These are phyloP conservation scores for Nineta flava DNA, from an alignment of 2,888 invertebrate species.

Conservation along the genomic window DNA sequence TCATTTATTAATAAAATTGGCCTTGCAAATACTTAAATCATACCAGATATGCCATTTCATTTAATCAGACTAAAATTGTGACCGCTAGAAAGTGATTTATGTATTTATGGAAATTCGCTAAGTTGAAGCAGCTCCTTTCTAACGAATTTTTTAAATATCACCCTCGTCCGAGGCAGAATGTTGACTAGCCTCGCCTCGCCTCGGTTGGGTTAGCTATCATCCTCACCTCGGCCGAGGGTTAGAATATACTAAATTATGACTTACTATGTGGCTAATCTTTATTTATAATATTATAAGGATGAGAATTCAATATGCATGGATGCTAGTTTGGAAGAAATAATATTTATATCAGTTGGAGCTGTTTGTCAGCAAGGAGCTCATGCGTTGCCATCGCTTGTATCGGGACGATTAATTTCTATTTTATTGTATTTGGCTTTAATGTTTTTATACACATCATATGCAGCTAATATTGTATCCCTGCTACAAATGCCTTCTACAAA, in stretches of 20 bases:
- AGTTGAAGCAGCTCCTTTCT: too few relatives aligned
- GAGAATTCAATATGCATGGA: constrained; percentile 11
- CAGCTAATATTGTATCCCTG: constrained; percentile 59
- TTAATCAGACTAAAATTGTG: constrained; percentile 5
- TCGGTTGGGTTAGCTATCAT: too few relatives aligned
- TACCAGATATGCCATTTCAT: too few relatives aligned
- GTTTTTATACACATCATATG: constrained; percentile 58
- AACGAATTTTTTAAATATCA: too few relatives aligned
- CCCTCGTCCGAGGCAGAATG: too few relatives aligned
- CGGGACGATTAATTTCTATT: constrained; percentile 42
- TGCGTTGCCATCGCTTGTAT: constrained; percentile 28
- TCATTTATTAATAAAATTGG: too few relatives aligned
- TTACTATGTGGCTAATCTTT: not conserved
- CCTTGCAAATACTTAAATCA: too few relatives aligned
- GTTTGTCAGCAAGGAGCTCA: constrained; percentile 42
- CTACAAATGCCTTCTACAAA: constrained; percentile 55
- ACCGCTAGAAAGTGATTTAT: too few relatives aligned
- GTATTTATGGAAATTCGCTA: not conserved
- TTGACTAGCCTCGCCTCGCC: too few relatives aligned
- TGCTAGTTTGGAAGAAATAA: constrained; percentile 31
- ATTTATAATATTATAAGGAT: not conserved
- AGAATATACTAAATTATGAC: too few relatives aligned
- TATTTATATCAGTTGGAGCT: constrained; percentile 38
- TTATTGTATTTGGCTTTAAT: constrained; percentile 44
- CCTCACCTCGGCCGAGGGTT: too few relatives aligned